A percentile compares a stretch with the other conserved stretches of the same genome.
These are phyloP conservation scores for Dysdera silvatica DNA, from an alignment of 1,140 invertebrate species.

Conservation along the genomic window DNA sequence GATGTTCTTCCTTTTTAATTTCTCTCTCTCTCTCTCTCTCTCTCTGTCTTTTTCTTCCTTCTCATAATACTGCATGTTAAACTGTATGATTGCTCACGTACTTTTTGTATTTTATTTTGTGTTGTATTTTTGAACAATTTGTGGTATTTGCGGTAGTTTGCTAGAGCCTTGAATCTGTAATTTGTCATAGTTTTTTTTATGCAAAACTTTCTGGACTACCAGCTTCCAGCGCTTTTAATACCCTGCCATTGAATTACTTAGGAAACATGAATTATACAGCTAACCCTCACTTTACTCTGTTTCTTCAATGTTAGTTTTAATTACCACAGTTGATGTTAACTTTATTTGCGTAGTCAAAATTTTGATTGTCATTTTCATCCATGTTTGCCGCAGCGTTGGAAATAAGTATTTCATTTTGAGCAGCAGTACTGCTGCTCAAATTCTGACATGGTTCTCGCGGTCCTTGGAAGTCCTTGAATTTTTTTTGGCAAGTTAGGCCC, in stretches of 20 bases:
- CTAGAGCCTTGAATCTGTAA: not conserved
- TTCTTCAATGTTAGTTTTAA: constrained; percentile 10
- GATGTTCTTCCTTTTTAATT: constrained; percentile 21
- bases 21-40: constrained; percentile 17
- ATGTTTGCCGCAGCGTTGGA: no score
- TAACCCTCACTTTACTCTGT: constrained; percentile 8
- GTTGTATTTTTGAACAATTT: not conserved
- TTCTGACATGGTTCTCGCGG: no score
- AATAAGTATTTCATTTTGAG: no score
- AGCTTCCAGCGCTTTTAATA: not conserved
- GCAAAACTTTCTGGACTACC: not conserved
- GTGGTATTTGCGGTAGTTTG: not conserved
- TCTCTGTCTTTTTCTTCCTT: constrained; percentile 27
- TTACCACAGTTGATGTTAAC: not conserved
- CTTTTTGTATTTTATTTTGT: constrained; percentile 25
- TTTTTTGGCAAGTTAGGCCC: no score
- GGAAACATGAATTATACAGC: no score
- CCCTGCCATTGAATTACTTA: no score
- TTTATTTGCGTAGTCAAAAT: not conserved
- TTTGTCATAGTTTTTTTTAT: not conserved
- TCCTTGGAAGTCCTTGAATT: no score
- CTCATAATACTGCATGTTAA: constrained; percentile 7
- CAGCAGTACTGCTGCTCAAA: no score
- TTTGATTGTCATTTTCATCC: no score
- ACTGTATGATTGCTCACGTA: constrained; percentile 3